Conservation (phyloP, 2,888 invertebrate species). For the Octonoba sinensis region DNA sequence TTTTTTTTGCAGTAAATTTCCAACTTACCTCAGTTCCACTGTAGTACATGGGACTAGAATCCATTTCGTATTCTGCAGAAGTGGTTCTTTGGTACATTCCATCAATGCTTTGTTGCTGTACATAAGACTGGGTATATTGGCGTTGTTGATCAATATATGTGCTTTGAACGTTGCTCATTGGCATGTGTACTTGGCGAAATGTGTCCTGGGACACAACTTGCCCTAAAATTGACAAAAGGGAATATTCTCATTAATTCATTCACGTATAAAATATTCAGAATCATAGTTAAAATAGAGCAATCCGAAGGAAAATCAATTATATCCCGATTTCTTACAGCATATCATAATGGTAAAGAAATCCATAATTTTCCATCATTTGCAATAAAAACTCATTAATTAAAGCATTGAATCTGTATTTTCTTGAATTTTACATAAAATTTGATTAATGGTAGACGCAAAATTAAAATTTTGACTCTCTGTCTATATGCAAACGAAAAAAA, state of each 20-base stretch:
- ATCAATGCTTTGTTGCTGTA: constrained; percentile 33
- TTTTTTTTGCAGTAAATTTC: no score
- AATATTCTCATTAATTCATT: background rate
- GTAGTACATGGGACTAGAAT: constrained; percentile 67
- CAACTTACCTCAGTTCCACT: constrained; percentile 75
- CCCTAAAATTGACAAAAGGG: background rate
- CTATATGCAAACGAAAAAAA: no score
- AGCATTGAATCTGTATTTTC: no score
- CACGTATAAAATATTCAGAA: background rate
- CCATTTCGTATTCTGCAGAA: constrained; percentile 62
- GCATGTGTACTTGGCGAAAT: constrained; percentile 44
- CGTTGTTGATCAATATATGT: constrained; percentile 35
- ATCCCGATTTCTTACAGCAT: no score
- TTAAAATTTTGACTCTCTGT: no score
- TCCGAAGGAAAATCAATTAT: no score
- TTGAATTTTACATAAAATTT: no score
- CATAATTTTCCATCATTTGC: no score
- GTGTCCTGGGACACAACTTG: constrained; percentile 55
- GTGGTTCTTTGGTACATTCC: constrained; percentile 58
- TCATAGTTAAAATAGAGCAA: background rate
- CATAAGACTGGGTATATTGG: constrained; percentile 32
- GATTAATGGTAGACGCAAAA: no score
- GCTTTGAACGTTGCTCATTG: constrained; percentile 33
- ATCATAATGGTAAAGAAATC: no score
- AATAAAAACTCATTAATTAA: no score